Percentiles rank a stretch among this genome's conserved stretches.
These are phyloP conservation scores for Oligia fasciuncula DNA, from an alignment of 2,888 invertebrate species.

Conservation along the genomic window DNA sequence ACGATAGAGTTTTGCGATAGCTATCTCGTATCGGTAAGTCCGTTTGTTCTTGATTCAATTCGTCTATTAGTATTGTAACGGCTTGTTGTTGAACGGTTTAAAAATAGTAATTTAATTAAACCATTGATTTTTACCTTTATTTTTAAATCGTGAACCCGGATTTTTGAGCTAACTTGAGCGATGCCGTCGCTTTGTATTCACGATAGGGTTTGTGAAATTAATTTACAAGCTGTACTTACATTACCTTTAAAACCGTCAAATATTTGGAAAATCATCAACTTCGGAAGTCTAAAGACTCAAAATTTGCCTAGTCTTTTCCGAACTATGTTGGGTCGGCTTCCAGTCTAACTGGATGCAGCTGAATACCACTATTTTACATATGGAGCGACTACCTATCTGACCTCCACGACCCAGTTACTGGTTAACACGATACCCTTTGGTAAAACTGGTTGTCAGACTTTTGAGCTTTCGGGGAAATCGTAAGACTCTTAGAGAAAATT, in stretches of 20 bases:
- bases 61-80: background rate
- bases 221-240: background rate
- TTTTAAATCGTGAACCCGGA: background rate
- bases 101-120: slow-evolving; percentile 1
- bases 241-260: background rate
- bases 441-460: too few relatives aligned
- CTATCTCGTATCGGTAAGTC: slow-evolving; percentile 5
- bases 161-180: background rate
- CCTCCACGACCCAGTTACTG: background rate
- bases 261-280: background rate
- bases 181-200: background rate
- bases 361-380: background rate
- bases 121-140: slow-evolving; percentile 4
- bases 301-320: background rate
- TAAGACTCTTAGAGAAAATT: too few relatives aligned
- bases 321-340: background rate
- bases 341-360: background rate
- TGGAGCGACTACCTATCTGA: background rate
- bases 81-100: slow-evolving; percentile 23
- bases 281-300: background rate
- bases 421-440: background rate
- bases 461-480: too few relatives aligned
- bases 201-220: background rate
- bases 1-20: slow-evolving; percentile 10
- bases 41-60: slow-evolving; percentile 33